Evolutionary conservation across 2,888 invertebrate species (phyloP).

Genomic region (Dryococelus australis): DNA sequence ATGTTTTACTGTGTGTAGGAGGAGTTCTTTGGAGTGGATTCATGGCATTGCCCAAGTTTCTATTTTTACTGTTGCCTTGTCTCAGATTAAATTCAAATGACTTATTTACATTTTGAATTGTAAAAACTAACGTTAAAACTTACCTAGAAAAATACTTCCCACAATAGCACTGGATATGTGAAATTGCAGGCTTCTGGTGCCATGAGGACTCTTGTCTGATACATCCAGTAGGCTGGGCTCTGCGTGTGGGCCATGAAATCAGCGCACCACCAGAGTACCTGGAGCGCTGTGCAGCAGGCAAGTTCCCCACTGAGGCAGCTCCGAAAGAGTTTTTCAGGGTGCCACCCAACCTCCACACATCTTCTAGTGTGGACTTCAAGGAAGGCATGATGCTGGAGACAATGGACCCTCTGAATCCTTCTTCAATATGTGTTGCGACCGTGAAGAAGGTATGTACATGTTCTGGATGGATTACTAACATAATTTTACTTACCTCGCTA

Average conservation of each 20-base stretch:
- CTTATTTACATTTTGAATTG: too few species aligned
- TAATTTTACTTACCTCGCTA: too few species aligned
- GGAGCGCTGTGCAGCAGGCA: conserved; percentile 75
- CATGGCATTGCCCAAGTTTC: too few species aligned
- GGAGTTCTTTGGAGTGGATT: too few species aligned
- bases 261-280: conserved; percentile 83
- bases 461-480: neutral
- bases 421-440: conserved; percentile 94
- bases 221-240: conserved; percentile 97
- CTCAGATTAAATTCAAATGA: too few species aligned
- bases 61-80: too few species aligned
- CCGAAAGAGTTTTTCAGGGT: conserved; percentile 78
- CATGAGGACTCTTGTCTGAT: conserved; percentile 94
- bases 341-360: conserved; percentile 46
- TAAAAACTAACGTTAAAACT: too few species aligned
- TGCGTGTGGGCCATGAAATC: conserved; percentile 85
- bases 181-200: conserved; percentile 87
- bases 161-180: neutral
- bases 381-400: conserved; percentile 97
- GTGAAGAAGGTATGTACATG: conserved; percentile 73
- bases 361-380: conserved; percentile 51
- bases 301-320: conserved; percentile 79
- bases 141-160: too few species aligned
- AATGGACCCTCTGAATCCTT: conserved; percentile 94
- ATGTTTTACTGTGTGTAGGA: too few species aligned